Conservation (phyloP, 2,113 vertebrate genomes). For the Dryoscopus gambensis region DNA sequence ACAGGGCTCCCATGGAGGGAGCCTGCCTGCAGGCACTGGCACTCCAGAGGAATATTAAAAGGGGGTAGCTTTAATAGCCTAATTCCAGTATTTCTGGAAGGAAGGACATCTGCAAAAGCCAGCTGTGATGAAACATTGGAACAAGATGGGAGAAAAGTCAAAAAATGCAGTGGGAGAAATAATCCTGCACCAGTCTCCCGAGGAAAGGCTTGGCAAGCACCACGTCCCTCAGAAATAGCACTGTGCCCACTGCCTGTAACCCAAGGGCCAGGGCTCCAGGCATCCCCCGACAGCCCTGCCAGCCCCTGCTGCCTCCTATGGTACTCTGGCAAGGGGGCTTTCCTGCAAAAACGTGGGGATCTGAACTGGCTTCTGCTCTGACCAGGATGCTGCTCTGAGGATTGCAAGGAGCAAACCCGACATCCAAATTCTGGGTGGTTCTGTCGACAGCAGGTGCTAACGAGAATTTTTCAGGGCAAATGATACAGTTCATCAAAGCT, state of each 20-base stretch:
- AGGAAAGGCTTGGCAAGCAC: not conserved
- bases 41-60: not conserved
- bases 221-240: accelerated
- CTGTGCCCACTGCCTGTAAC: not conserved
- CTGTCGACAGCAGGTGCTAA: not conserved
- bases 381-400: not conserved
- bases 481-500: not conserved
- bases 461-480: not conserved
- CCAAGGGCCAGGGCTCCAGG: not conserved
- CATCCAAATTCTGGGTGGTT: not conserved
- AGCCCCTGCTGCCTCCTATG: accelerated
- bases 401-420: accelerated
- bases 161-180: not conserved
- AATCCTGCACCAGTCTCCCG: not conserved
- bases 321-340: not conserved
- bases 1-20: not conserved
- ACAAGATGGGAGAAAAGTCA: not conserved
- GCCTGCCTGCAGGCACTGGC: not conserved
- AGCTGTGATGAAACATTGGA: not conserved
- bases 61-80: not conserved
- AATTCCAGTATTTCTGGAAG: not conserved
- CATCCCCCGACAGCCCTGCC: not conserved
- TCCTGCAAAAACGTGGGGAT: not conserved
- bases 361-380: not conserved
- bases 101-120: not conserved